Conservation (phyloP, 2,888 invertebrate species). For the Osmoderma eremita region DNA sequence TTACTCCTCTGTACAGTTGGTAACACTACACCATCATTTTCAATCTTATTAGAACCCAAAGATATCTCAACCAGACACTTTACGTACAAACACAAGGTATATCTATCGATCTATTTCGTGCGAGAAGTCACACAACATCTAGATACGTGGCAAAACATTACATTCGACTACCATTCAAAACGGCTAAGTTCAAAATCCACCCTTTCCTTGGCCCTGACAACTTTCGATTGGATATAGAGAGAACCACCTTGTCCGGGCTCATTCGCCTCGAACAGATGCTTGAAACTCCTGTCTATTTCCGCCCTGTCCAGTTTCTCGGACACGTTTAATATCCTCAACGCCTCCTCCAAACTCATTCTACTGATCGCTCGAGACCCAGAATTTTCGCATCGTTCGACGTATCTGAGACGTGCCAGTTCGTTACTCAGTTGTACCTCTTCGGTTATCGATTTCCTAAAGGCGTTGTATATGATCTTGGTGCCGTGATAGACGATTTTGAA, state of each 20-base stretch:
- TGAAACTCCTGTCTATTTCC: conserved; percentile 66
- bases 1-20: too few species aligned
- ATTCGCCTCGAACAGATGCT: conserved; percentile 86
- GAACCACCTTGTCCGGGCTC: conserved; percentile 92
- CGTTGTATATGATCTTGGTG: conserved; percentile 47
- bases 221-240: conserved; percentile 96
- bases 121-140: too few species aligned
- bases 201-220: conserved; percentile 85
- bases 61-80: too few species aligned
- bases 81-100: too few species aligned
- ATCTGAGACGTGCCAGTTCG: conserved; percentile 72
- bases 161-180: too few species aligned
- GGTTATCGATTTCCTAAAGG: conserved; percentile 70
- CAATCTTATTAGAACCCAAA: too few species aligned
- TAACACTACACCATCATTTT: too few species aligned
- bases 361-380: not conserved
- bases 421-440: conserved; percentile 85
- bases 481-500: conserved; percentile 38
- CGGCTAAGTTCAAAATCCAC: conserved; percentile 82
- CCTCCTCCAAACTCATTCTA: conserved; percentile 69
- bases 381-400: conserved; percentile 26
- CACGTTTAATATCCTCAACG: conserved; percentile 90
- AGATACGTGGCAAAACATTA: too few species aligned
- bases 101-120: too few species aligned
- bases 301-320: conserved; percentile 72